These are phyloP conservation scores for Lipophrys pholis DNA, from an alignment of 2,113 vertebrate genomes.

Conservation along the genomic window DNA sequence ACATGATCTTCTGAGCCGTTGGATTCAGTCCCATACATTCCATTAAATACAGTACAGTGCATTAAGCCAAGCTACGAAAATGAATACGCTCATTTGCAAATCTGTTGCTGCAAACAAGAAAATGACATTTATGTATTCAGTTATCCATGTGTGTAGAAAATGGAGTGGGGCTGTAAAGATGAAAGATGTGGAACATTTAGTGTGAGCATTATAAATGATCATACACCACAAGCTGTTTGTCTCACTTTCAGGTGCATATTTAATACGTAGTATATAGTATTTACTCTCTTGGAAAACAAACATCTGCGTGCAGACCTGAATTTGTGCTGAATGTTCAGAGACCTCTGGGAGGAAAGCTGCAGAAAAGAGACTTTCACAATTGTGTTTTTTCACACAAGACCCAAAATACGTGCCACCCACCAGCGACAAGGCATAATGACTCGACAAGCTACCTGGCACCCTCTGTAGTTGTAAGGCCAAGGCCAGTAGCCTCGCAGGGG, in stretches of 20 bases:
- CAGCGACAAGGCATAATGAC: slow-evolving; percentile 96
- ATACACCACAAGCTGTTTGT: slow-evolving; percentile 24
- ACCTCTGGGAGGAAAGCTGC: background rate
- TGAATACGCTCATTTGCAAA: slow-evolving; percentile 49
- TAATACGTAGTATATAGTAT: slow-evolving; percentile 37
- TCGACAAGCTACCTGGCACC: slow-evolving; percentile 91
- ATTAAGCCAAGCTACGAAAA: slow-evolving; percentile 56
- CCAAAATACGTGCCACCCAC: slow-evolving; percentile 95
- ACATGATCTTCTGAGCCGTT: slow-evolving; percentile 65
- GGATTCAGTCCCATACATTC: slow-evolving; percentile 62
- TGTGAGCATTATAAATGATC: slow-evolving; percentile 5
- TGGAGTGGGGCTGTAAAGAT: slow-evolving; percentile 19
- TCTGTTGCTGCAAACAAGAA: slow-evolving; percentile 49
- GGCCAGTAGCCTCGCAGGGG: slow-evolving; percentile 89
- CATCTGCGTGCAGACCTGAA: slow-evolving; percentile 31
- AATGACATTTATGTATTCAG: slow-evolving; percentile 29
- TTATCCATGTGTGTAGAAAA: slow-evolving; percentile 19
- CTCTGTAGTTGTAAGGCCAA: slow-evolving; percentile 92
- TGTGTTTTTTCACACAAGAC: slow-evolving; percentile 83
- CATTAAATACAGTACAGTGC: slow-evolving; percentile 51
- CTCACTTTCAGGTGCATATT: slow-evolving; percentile 33
- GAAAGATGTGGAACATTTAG: slow-evolving; percentile 23
- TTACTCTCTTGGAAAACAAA: slow-evolving; percentile 51
- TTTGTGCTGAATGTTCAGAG: slow-evolving; percentile 27
- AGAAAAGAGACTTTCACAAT: background rate